Conservation (phyloP, 2,888 invertebrate genomes). For the Acleris emargana region DNA sequence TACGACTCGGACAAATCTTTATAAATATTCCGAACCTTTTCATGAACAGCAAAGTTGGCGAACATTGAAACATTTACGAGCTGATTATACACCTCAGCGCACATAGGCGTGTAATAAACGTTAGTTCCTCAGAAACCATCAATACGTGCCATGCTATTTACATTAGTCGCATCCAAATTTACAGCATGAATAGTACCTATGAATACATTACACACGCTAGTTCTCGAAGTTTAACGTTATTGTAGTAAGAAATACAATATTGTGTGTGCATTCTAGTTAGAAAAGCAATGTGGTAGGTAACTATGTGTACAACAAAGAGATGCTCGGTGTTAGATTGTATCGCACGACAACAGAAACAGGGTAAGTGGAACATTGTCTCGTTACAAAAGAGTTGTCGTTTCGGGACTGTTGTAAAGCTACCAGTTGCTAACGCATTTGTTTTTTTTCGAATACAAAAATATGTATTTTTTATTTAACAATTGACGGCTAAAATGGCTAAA, state of each 20-base stretch:
- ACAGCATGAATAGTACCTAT: too few relatives aligned
- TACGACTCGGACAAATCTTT: slow-evolving; percentile 48
- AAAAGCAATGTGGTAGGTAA: slow-evolving; percentile 26
- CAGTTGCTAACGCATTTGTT: slow-evolving; percentile 39
- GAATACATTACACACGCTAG: background rate
- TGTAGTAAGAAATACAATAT: slow-evolving; percentile 18
- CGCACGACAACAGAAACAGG: slow-evolving; percentile 42
- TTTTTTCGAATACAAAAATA: background rate
- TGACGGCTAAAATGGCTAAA: too few relatives aligned
- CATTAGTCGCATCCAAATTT: slow-evolving; percentile 8
- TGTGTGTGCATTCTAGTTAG: too few relatives aligned
- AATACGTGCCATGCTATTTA: slow-evolving; percentile 10
- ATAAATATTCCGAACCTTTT: slow-evolving; percentile 47
- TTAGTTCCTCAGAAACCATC: slow-evolving; percentile 45
- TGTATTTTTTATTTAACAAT: too few relatives aligned
- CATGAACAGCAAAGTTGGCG: slow-evolving; percentile 56
- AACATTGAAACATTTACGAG: slow-evolving; percentile 59
- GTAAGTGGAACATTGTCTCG: slow-evolving; percentile 49
- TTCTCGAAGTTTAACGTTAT: slow-evolving; percentile 38
- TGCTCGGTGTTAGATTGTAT: slow-evolving; percentile 27
- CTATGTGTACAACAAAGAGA: slow-evolving; percentile 30
- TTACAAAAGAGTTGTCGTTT: slow-evolving; percentile 17
- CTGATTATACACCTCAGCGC: slow-evolving; percentile 42
- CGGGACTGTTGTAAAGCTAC: background rate
- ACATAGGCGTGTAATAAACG: slow-evolving; percentile 44